These are phyloP conservation scores for Tachyglossus aculeatus DNA, from an alignment of 2,797 vertebrate species.

Conservation along the genomic window DNA sequence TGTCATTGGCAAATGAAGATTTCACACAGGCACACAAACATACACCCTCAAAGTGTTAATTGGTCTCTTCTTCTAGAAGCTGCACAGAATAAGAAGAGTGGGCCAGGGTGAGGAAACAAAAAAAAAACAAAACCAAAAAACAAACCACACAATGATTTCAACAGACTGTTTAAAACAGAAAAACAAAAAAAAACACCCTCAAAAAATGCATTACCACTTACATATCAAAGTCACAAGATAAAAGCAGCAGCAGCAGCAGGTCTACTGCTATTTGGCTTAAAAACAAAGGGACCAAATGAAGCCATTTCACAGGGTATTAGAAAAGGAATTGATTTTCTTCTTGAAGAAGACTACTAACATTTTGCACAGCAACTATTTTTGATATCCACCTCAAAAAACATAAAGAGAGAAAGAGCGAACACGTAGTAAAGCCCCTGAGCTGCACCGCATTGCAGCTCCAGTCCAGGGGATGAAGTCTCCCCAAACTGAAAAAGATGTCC, in stretches of 20 bases:
- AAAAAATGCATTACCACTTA: conserved; percentile 50
- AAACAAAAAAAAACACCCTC: conserved; percentile 53
- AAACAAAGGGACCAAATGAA: conserved; percentile 72
- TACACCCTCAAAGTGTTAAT: conserved; percentile 58
- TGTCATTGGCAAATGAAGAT: conserved; percentile 43
- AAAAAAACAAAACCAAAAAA: conserved; percentile 48
- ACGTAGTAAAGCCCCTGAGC: conserved; percentile 36
- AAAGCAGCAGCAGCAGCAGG: conserved; percentile 76
- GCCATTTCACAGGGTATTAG: conserved; percentile 74
- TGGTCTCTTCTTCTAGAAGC: conserved; percentile 66
- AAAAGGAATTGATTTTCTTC: conserved; percentile 80
- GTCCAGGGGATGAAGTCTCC: neutral
- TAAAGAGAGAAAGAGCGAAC: neutral
- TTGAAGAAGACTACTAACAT: conserved; percentile 83
- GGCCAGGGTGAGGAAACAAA: conserved; percentile 29
- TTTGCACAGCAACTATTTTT: conserved; percentile 84
- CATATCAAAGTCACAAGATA: conserved; percentile 72
- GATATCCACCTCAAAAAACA: conserved; percentile 75
- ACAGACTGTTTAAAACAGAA: conserved; percentile 19
- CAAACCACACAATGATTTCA: too few species aligned
- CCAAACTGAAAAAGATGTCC: neutral
- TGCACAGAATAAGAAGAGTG: conserved; percentile 56
- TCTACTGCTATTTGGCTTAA: conserved; percentile 75
- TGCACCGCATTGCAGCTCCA: conserved; percentile 11
- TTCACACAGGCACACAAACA: conserved; percentile 35